These are phyloP conservation scores for Hirtodrosophila alboralis DNA, from an alignment of 2,888 invertebrate genomes.

Conservation along the genomic window DNA sequence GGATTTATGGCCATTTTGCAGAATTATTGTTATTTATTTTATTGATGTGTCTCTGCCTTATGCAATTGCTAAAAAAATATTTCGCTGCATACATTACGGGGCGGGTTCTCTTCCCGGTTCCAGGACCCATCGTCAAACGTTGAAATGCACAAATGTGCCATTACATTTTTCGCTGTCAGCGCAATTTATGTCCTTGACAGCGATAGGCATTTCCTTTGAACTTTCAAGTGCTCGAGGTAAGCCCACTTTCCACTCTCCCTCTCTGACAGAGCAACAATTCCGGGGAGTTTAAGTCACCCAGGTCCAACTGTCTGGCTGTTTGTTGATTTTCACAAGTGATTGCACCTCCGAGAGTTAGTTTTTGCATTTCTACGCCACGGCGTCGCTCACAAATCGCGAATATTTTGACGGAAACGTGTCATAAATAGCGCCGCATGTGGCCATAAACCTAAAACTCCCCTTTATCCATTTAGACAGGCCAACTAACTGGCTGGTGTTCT, in stretches of 20 bases:
- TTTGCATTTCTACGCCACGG: conserved; percentile 20
- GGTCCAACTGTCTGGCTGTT: conserved; percentile 30
- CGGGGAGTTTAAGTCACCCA: conserved; percentile 16
- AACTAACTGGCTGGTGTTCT: conserved; percentile 5
- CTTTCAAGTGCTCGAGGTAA: conserved; percentile 61
- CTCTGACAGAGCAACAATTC: conserved; percentile 10
- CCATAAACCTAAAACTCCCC: conserved; percentile 59
- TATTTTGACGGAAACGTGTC: conserved; percentile 83
- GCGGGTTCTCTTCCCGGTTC: conserved; percentile 25
- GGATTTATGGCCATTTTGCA: conserved; percentile 82
- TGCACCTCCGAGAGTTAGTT: conserved; percentile 37
- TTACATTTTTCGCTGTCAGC: conserved; percentile 77
- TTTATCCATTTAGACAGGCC: background rate
- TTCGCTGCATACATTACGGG: conserved; percentile 73
- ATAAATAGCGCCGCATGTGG: conserved; percentile 82
- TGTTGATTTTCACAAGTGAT: conserved; percentile 24
- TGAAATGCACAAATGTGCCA: conserved; percentile 57
- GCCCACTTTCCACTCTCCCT: conserved; percentile 13
- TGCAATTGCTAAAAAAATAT: conserved; percentile 71
- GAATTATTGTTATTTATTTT: conserved; percentile 81
- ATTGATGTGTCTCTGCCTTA: conserved; percentile 73
- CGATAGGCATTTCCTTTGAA: conserved; percentile 83
- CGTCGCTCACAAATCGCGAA: conserved; percentile 59
- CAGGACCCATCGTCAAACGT: conserved; percentile 13
- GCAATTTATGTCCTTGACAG: conserved; percentile 82